Evolutionary conservation across 1,140 invertebrate genomes (phyloP), one percentile per base, ranked within the genome.

Genomic region (Ylistrum balloti): DNA sequence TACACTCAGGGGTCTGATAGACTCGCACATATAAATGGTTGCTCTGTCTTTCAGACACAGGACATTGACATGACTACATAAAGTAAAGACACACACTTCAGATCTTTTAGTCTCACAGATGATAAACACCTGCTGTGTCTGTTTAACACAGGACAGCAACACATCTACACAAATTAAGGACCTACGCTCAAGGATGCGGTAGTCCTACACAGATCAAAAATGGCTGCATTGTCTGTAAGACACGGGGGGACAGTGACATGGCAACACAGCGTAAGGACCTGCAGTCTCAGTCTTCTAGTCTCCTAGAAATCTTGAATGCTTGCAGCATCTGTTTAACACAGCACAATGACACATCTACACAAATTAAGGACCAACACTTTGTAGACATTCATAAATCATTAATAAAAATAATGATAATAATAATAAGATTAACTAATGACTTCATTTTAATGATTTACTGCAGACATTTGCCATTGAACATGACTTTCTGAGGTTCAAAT

Each of bases 121-220:
- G 87, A n/a, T n/a, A n/a, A n/a, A n/a, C n/a, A n/a, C 90, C 93
- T 45, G 93, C 92, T 38, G 41, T 93, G 86, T 90, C 91, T 5
- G 89, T 86, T 32, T 88, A 28, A 86, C 90, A 28, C 93, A 92
- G 22, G 34, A 33, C 22, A 41, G 45, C 0, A 88, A 89, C 15
- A 91, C 56, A 74, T 74, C 56, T 17, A 74, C 56, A 3, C 56
- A 74, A 74, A 74, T 22, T 74, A 74, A 74, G 22, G 3, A 13
- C 13, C 35, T 7, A 7, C 13, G 35, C 5, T 38, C 35, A 38
- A 38, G 35, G 35, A 13, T 38, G 5, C n/a, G 13, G 13, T 38
- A 38, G 13, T 38, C 13, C 35, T 38, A 7, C 35, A 7, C 35
- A n/a, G n/a, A n/a, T n/a, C n/a, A n/a, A n/a, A 38, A 85, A 86